A percentile compares a stretch with the other conserved stretches of the same genome.
Conservation (phyloP, 1,140 invertebrate genomes). For the Drosophila takahashii region DNA sequence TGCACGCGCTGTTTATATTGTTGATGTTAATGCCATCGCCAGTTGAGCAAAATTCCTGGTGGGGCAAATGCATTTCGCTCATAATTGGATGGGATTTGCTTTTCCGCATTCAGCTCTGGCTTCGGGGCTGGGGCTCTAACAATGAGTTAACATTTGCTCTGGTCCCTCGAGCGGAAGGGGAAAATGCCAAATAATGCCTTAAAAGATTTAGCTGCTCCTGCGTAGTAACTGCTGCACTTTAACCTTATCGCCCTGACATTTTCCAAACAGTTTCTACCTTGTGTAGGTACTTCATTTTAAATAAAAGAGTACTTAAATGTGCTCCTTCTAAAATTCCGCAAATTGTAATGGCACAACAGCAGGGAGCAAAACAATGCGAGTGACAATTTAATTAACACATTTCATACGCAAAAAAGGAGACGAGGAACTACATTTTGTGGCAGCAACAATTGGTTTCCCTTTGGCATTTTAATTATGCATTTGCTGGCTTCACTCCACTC, state of each 20-base stretch:
- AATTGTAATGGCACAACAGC: conserved; percentile 46
- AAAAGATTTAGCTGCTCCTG: neutral
- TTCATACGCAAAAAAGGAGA: conserved; percentile 22
- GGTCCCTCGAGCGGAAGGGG: neutral
- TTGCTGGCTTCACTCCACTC: conserved; percentile 24
- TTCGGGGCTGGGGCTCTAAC: conserved; percentile 13
- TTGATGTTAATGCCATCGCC: conserved; percentile 56
- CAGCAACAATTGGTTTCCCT: conserved; percentile 67
- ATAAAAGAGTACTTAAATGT: conserved; percentile 3
- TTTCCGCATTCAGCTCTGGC: conserved; percentile 11
- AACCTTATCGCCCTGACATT: conserved; percentile 1
- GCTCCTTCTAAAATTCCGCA: conserved; percentile 11
- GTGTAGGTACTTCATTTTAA: neutral
- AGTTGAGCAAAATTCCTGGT: conserved; percentile 32
- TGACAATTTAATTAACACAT: conserved; percentile 74
- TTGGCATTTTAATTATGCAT: conserved; percentile 68
- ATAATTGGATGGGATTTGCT: conserved; percentile 62
- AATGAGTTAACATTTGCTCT: conserved; percentile 37
- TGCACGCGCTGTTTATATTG: conserved; percentile 48
- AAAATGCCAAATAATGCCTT: conserved; percentile 9
- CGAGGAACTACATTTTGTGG: conserved; percentile 22
- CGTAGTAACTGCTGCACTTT: neutral
- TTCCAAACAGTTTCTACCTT: neutral
- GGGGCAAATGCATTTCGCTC: conserved; percentile 48
- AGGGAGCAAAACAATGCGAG: conserved; percentile 33